Conservation (phyloP, 2,113 vertebrate species). For the Andinoacara biseriatus region DNA sequence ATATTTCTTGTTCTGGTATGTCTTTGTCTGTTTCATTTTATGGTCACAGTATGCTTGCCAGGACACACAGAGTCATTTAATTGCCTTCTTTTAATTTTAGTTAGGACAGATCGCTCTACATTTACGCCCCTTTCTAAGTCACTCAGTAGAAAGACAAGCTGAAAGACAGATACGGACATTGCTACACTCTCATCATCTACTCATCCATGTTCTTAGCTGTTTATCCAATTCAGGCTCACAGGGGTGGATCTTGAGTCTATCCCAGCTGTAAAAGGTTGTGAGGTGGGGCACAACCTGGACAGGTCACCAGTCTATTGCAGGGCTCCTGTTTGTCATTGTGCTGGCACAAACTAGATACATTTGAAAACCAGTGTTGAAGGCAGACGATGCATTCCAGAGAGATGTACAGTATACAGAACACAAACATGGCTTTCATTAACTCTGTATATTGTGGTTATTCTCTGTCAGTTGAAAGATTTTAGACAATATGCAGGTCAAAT, state of each 20-base stretch:
- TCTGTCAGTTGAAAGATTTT: conserved; percentile 24
- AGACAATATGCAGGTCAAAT: conserved; percentile 32
- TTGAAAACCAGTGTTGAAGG: conserved; percentile 4
- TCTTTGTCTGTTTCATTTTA: conserved; percentile 46
- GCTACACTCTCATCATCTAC: not conserved
- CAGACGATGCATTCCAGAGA: conserved; percentile 51
- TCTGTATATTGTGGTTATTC: conserved; percentile 26
- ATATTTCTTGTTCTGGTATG: conserved; percentile 36
- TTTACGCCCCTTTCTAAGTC: conserved; percentile 8
- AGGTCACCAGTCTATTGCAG: not conserved
- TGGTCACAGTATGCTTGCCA: conserved; percentile 17
- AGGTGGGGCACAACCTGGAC: not conserved
- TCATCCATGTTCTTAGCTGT: not conserved
- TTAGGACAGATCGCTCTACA: not conserved
- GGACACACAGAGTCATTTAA: conserved; percentile 19
- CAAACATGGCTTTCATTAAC: conserved; percentile 56
- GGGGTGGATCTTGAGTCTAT: not conserved
- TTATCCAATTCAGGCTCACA: not conserved
- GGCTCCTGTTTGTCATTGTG: not conserved
- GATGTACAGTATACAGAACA: conserved; percentile 36
- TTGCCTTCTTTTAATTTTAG: conserved; percentile 35
- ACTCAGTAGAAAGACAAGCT: conserved; percentile 5
- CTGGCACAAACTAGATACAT: not conserved
- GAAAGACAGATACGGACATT: not conserved
- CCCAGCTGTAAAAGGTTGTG: not conserved